Conservation (phyloP, 2,113 vertebrate genomes). For the Sinocyclocheilus maitianheensis region DNA sequence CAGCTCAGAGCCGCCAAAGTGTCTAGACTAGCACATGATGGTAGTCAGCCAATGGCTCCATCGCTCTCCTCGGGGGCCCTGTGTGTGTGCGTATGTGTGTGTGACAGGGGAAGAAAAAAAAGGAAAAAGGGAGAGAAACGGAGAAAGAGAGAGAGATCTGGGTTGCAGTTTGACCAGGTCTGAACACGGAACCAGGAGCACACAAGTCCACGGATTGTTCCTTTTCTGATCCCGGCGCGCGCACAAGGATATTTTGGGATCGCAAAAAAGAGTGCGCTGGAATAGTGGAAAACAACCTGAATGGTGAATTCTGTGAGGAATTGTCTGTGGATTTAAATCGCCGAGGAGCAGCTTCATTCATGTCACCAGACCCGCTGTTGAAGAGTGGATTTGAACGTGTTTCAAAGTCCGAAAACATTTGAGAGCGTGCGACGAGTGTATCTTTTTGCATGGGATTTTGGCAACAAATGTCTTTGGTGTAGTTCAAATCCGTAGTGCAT, state of each 20-base stretch:
- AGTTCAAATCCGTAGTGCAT: constrained; percentile 34
- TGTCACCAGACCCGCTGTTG: constrained; percentile 71
- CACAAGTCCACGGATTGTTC: constrained; percentile 69
- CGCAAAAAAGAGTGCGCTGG: constrained; percentile 64
- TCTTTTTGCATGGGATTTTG: not conserved
- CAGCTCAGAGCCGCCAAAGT: constrained; percentile 91
- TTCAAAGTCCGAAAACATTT: constrained; percentile 75
- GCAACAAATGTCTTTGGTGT: constrained; percentile 27
- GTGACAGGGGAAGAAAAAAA: constrained; percentile 55
- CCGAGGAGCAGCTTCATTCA: constrained; percentile 70
- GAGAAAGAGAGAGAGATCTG: constrained; percentile 73
- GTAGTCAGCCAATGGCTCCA: constrained; percentile 80
- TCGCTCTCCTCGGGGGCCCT: constrained; percentile 82
- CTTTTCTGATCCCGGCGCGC: constrained; percentile 57
- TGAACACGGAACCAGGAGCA: constrained; percentile 75
- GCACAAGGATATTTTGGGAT: constrained; percentile 72
- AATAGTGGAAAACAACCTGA: constrained; percentile 64
- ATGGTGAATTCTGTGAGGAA: constrained; percentile 63
- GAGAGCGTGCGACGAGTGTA: constrained; percentile 44
- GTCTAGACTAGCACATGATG: constrained; percentile 98
- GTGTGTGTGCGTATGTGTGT: constrained; percentile 65
- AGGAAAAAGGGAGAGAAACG: constrained; percentile 68
- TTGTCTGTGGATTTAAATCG: constrained; percentile 71
- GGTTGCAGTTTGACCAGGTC: constrained; percentile 77
- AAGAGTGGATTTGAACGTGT: constrained; percentile 71